These are phyloP conservation scores for Phoenicopterus ruber DNA, from an alignment of 2,113 vertebrate species.

Conservation along the genomic window DNA sequence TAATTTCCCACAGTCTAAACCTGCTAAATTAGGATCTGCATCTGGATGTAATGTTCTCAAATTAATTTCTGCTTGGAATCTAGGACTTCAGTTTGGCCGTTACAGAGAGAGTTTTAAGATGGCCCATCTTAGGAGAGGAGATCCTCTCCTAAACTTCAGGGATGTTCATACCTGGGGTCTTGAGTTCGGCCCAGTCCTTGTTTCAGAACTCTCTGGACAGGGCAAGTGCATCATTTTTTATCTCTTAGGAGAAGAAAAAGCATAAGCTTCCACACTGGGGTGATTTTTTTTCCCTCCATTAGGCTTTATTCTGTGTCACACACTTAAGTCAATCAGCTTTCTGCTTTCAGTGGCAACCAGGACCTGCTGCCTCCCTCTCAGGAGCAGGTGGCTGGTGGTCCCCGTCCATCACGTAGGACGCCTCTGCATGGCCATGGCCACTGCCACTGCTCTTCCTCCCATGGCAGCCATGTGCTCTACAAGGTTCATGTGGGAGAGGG, in stretches of 20 bases:
- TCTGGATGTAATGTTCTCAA: background rate
- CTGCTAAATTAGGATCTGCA: background rate
- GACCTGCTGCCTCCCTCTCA: background rate
- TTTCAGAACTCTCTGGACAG: background rate
- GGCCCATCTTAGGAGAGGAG: background rate
- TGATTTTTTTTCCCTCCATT: background rate
- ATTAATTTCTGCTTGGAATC: background rate
- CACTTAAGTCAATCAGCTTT: background rate
- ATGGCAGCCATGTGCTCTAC: background rate
- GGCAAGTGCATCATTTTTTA: background rate
- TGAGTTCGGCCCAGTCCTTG: background rate
- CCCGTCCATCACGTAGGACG: background rate
- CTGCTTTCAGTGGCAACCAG: background rate
- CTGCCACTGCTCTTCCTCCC: background rate
- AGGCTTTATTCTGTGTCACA: background rate
- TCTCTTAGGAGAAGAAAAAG: background rate
- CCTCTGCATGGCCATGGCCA: background rate
- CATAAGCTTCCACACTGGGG: background rate
- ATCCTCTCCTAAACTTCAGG: background rate
- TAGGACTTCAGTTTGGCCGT: background rate
- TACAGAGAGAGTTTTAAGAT: background rate
- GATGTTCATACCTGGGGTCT: background rate
- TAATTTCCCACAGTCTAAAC: background rate
- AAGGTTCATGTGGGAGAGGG: background rate
- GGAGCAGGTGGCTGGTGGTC: background rate